Conservation (phyloP, 92 coral and sea anemone species). For the Ricordea florida region DNA sequence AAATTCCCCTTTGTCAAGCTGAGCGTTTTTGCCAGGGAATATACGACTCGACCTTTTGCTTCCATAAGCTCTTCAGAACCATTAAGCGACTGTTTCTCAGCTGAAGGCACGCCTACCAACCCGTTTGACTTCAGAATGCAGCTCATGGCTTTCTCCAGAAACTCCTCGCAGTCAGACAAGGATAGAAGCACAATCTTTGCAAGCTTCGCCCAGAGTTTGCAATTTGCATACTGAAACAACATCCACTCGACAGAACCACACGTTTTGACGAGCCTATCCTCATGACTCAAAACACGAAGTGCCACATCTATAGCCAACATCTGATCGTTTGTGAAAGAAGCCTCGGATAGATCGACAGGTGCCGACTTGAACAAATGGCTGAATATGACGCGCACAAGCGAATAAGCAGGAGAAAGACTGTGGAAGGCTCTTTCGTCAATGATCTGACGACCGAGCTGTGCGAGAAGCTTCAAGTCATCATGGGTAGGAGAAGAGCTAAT, state of each 20-base stretch:
- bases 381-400: constrained; percentile 64
- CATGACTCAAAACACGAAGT: constrained; percentile 22
- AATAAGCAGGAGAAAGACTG: constrained; percentile 34
- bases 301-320: constrained; percentile 36
- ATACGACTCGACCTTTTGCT: constrained; percentile 48
- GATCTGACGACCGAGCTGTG: constrained; percentile 31
- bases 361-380: constrained; percentile 65
- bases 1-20: constrained; percentile 12
- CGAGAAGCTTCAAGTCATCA: constrained; percentile 28
- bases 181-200: constrained; percentile 70
- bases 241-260: constrained; percentile 27
- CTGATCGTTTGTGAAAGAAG: constrained; percentile 8
- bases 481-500: constrained; percentile 35
- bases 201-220: constrained; percentile 79
- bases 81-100: neutral
- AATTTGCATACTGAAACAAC: constrained; percentile 66
- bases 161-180: constrained; percentile 36
- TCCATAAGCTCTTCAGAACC: neutral
- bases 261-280: constrained; percentile 1
- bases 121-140: constrained; percentile 21
- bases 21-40: constrained; percentile 53
- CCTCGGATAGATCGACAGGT: constrained; percentile 9
- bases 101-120: constrained; percentile 12
- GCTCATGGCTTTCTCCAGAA: constrained; percentile 51
- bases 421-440: neutral